Percentiles rank a stretch among this genome's conserved stretches.
Evolutionary conservation across 2,888 invertebrate genomes (phyloP).

Genomic region (Emesis russula): DNA sequence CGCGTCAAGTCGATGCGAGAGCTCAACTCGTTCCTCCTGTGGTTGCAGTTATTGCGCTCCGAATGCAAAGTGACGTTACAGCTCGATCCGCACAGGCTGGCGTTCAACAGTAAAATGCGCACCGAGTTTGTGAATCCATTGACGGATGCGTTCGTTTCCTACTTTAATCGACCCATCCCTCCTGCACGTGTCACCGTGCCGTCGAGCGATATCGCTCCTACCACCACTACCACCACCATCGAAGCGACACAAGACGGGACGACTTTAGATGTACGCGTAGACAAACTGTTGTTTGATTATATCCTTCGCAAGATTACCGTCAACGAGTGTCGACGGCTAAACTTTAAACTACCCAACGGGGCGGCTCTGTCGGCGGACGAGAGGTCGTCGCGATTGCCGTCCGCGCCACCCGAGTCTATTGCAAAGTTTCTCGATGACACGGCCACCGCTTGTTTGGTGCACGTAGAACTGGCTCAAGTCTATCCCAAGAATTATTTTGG

Average conservation of each 20-base stretch:
- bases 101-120: constrained; percentile 10
- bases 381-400: not conserved
- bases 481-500: constrained; percentile 14
- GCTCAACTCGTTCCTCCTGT: constrained; percentile 12
- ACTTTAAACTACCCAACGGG: constrained; percentile 6
- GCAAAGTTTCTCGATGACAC: too few species aligned
- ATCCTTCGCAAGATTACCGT: constrained; percentile 24
- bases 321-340: constrained; percentile 19
- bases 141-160: constrained; percentile 12
- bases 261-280: constrained; percentile 17
- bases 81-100: constrained; percentile 10
- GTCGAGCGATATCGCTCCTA: not conserved
- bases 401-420: too few species aligned
- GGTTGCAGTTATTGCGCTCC: constrained; percentile 12
- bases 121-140: not conserved
- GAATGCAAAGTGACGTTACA: constrained; percentile 1
- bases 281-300: constrained; percentile 25
- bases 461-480: too few species aligned
- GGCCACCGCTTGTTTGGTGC: too few species aligned
- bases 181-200: constrained; percentile 27
- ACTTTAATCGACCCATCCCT: constrained; percentile 23
- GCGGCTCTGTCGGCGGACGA: not conserved
- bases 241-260: not conserved
- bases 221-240: not conserved
- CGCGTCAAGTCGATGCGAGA: constrained; percentile 9